Conservation (phyloP, 2,797 vertebrate genomes). For the Malurus splendens region DNA sequence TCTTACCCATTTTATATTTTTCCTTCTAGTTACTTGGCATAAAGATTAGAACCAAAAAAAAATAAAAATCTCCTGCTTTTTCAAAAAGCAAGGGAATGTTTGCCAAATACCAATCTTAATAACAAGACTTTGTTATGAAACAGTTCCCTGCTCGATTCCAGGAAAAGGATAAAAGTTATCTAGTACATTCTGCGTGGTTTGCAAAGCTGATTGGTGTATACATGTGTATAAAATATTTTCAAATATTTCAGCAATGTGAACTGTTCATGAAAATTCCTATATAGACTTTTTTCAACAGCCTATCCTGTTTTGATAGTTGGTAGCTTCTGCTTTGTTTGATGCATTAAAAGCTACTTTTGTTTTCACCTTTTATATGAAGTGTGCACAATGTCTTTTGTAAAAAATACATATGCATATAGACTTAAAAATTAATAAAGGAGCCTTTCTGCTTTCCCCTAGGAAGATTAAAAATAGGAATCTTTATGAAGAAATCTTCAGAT, state of each 20-base stretch:
- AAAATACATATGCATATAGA: neutral
- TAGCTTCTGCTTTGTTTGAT: neutral
- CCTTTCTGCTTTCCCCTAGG: neutral
- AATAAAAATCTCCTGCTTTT: slow-evolving; percentile 19
- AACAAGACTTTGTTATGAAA: slow-evolving; percentile 35
- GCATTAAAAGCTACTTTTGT: neutral
- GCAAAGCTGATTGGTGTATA: neutral
- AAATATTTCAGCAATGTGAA: neutral
- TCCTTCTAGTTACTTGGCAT: slow-evolving; percentile 5
- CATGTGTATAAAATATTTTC: neutral
- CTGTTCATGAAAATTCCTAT: neutral
- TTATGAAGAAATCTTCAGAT: neutral
- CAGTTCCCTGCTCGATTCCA: slow-evolving; percentile 17
- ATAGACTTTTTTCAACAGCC: neutral
- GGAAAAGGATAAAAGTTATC: slow-evolving; percentile 39
- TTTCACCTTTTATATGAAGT: neutral
- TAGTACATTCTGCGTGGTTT: neutral
- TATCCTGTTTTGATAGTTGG: neutral
- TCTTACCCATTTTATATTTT: slow-evolving; percentile 16
- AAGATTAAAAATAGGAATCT: neutral
- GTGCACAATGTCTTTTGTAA: neutral
- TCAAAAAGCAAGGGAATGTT: slow-evolving; percentile 12
- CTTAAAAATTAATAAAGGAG: neutral
- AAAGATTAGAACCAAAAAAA: neutral
- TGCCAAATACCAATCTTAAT: slow-evolving; percentile 38